Percentiles rank a stretch among this genome's conserved stretches.
These are phyloP conservation scores for Ypsolopha sequella DNA, from an alignment of 2,888 invertebrate species.

Conservation along the genomic window DNA sequence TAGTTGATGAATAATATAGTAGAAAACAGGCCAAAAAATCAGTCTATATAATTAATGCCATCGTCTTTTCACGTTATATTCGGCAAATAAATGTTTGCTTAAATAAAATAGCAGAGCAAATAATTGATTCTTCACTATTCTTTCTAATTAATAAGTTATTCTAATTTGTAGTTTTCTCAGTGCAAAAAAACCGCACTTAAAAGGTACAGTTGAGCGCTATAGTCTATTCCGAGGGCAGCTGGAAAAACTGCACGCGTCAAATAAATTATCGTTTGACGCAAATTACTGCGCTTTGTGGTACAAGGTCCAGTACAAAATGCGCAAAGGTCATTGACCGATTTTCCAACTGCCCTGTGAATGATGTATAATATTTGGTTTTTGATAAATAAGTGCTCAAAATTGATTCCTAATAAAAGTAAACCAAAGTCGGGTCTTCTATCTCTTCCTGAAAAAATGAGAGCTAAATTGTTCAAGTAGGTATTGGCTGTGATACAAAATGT, in stretches of 20 bases:
- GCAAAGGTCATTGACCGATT: too few relatives aligned
- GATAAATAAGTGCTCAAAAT: not conserved
- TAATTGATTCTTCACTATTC: not conserved
- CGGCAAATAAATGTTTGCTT: too few relatives aligned
- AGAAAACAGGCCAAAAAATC: not conserved
- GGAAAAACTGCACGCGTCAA: too few relatives aligned
- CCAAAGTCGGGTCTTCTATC: not conserved
- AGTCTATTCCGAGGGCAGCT: too few relatives aligned
- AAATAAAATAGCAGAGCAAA: not conserved
- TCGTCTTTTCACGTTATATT: not conserved
- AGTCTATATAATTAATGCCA: not conserved
- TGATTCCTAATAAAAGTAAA: not conserved
- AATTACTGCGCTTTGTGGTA: too few relatives aligned
- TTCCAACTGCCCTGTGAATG: too few relatives aligned
- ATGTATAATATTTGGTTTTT: not conserved
- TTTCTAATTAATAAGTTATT: not conserved
- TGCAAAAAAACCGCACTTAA: too few relatives aligned
- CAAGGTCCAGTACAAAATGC: too few relatives aligned
- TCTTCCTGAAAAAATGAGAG: not conserved
- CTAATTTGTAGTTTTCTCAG: too few relatives aligned
- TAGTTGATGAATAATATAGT: not conserved
- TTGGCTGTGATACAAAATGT: conserved; percentile 13
- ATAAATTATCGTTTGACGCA: too few relatives aligned
- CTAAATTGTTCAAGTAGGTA: conserved; percentile 5
- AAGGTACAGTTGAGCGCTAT: too few relatives aligned